Conservation (phyloP, 2,888 invertebrate species). For the Aproaerema taeniolella region DNA sequence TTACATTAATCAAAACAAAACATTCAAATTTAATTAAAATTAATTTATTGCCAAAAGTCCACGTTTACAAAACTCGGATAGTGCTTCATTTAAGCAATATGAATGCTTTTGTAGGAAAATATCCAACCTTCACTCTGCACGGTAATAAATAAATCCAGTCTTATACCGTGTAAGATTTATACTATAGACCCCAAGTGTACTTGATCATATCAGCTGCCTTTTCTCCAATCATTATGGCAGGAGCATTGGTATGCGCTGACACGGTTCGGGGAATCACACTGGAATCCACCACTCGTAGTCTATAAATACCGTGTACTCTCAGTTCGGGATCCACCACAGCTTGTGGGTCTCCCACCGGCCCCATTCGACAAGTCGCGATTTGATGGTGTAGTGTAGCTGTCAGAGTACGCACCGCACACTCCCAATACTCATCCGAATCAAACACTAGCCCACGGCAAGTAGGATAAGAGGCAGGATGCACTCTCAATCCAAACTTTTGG, state of each 20-base stretch:
- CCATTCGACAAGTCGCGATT: constrained; percentile 85
- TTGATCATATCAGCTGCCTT: constrained; percentile 83
- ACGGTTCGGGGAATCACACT: constrained; percentile 81
- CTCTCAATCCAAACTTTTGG: constrained; percentile 70
- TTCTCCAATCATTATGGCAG: constrained; percentile 84
- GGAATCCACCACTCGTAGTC: constrained; percentile 81
- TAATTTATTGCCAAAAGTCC: too few species aligned
- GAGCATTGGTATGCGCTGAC: constrained; percentile 82
- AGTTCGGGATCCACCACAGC: constrained; percentile 81
- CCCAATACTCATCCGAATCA: constrained; percentile 83
- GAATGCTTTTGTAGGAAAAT: too few species aligned
- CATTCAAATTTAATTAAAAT: too few species aligned
- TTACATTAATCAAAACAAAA: too few species aligned
- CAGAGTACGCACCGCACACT: constrained; percentile 79
- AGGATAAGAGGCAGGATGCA: constrained; percentile 70
- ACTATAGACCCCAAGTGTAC: constrained; percentile 45
- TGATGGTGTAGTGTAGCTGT: constrained; percentile 81
- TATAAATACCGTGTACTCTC: constrained; percentile 77
- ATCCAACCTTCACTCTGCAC: too few species aligned
- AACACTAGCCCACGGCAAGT: constrained; percentile 67
- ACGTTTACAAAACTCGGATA: too few species aligned
- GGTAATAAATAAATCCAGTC: too few species aligned
- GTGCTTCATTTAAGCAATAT: too few species aligned
- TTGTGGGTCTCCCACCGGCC: constrained; percentile 75
- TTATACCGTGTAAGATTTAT: too few species aligned